Evolutionary conservation across 2,797 vertebrate genomes (phyloP).

Genomic region (Ctenopoma kingsleyae): DNA sequence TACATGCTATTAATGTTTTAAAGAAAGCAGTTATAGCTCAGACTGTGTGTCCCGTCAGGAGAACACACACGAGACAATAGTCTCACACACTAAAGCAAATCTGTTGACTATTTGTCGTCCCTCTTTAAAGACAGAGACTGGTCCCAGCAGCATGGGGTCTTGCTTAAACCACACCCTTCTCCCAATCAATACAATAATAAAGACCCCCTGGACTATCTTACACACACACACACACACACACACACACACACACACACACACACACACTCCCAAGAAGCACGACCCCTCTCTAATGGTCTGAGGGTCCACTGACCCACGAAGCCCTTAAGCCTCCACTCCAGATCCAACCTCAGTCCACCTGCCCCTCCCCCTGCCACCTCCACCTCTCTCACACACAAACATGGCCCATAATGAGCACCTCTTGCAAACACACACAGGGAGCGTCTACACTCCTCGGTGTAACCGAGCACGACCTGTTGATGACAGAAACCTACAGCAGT

Average conservation of each 20-base stretch:
- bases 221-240: constrained; percentile 10
- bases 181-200: constrained; percentile 52
- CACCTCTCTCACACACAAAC: constrained; percentile 21
- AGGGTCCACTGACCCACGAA: constrained; percentile 72
- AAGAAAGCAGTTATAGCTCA: constrained; percentile 29
- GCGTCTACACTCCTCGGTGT: constrained; percentile 44
- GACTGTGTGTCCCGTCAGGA: constrained; percentile 32
- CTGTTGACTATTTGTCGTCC: constrained; percentile 67
- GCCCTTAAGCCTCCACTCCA: constrained; percentile 56
- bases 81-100: constrained; percentile 58
- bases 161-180: constrained; percentile 46
- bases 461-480: constrained; percentile 60
- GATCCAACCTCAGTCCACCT: constrained; percentile 52
- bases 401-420: constrained; percentile 42
- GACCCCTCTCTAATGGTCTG: constrained; percentile 63
- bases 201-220: constrained; percentile 60
- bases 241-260: constrained; percentile 14
- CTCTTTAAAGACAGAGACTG: constrained; percentile 61
- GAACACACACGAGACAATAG: constrained; percentile 64
- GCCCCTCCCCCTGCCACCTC: constrained; percentile 32
- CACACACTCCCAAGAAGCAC: constrained; percentile 38
- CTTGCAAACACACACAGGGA: constrained; percentile 52
- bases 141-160: constrained; percentile 73
- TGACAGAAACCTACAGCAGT: constrained; percentile 64
- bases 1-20: neutral